Conservation (phyloP, 2,888 invertebrate species). For the Liopterus haemorrhoidalis region DNA sequence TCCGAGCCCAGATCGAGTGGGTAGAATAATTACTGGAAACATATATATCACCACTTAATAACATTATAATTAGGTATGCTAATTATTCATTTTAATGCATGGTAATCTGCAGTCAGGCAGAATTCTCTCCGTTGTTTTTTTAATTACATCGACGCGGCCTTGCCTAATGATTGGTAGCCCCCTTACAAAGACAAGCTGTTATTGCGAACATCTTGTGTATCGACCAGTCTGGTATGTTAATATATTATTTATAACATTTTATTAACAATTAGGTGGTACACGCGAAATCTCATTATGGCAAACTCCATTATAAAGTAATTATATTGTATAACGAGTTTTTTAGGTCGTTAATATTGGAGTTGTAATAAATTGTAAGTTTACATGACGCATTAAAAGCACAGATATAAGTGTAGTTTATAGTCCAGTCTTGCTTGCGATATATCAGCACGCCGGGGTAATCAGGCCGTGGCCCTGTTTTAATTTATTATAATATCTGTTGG, state of each 20-base stretch:
- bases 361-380: conserved; percentile 41
- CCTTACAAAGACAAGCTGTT: conserved; percentile 9
- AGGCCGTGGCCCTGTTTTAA: conserved; percentile 30
- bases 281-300: conserved; percentile 34
- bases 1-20: conserved; percentile 11
- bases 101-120: conserved; percentile 20
- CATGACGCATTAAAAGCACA: conserved; percentile 42
- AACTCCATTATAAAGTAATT: conserved; percentile 35
- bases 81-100: conserved; percentile 25
- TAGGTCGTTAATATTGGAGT: conserved; percentile 33
- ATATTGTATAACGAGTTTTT: conserved; percentile 35
- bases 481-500: conserved; percentile 37
- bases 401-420: conserved; percentile 25
- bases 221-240: conserved; percentile 23
- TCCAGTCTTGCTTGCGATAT: conserved; percentile 34
- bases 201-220: conserved; percentile 20
- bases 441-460: conserved; percentile 27
- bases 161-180: conserved; percentile 3
- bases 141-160: conserved; percentile 12
- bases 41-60: conserved; percentile 25
- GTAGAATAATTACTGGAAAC: conserved; percentile 24
- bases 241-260: conserved; percentile 31
- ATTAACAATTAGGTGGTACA: conserved; percentile 31
- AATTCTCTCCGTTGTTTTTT: conserved; percentile 22
- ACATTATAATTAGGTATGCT: conserved; percentile 25